Conservation (phyloP, 2,888 invertebrate genomes). For the Lymantria monacha region DNA sequence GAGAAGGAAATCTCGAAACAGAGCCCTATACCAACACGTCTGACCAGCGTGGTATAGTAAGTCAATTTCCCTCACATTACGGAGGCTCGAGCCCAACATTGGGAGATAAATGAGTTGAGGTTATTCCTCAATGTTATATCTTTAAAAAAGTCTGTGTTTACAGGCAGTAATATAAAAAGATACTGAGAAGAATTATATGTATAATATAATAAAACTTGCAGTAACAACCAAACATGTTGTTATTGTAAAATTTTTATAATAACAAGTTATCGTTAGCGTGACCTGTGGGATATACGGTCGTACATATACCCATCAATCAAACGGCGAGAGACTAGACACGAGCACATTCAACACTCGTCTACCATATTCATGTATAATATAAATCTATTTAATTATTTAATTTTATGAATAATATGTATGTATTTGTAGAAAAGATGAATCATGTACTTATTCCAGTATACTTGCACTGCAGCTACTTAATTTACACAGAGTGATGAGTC, state of each 20-base stretch:
- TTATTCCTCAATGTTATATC: too few species aligned
- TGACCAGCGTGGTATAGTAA: too few species aligned
- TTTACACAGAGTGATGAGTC: slow-evolving; percentile 59
- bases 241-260: slow-evolving; percentile 37
- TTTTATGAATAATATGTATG: slow-evolving; percentile 44
- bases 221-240: slow-evolving; percentile 25
- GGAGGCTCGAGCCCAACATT: too few species aligned
- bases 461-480: slow-evolving; percentile 39
- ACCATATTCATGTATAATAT: slow-evolving; percentile 12
- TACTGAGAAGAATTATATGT: background rate
- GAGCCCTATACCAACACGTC: too few species aligned
- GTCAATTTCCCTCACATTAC: too few species aligned
- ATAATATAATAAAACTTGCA: too few species aligned
- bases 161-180: too few species aligned
- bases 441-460: slow-evolving; percentile 60
- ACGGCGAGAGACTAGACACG: slow-evolving; percentile 31
- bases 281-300: slow-evolving; percentile 42
- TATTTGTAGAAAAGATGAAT: slow-evolving; percentile 58
- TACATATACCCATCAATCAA: slow-evolving; percentile 49
- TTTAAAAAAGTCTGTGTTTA: too few species aligned
- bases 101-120: too few species aligned
- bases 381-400: slow-evolving; percentile 29
- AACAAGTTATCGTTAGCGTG: slow-evolving; percentile 46
- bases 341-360: slow-evolving; percentile 7
- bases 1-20: too few species aligned